phyloP scores from a whole-genome alignment of 2,797 vertebrate genomes.

The Hypotaenidia okinawae region DNA sequence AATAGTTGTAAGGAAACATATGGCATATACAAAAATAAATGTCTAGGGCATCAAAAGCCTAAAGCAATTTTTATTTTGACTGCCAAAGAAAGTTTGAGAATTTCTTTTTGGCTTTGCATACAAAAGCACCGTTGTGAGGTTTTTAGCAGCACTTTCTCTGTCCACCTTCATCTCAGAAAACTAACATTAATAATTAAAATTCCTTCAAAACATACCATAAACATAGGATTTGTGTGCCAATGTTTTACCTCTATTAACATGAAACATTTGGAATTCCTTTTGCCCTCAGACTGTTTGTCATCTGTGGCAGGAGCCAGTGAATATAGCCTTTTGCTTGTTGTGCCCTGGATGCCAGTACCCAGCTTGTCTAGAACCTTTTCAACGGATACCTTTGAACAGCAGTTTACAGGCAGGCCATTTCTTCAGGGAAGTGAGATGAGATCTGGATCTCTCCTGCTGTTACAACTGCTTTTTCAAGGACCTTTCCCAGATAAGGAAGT shows the following conservation, averaged over 20 bases:
- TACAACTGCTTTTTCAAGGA: background rate
- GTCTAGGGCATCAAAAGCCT: conserved; percentile 3
- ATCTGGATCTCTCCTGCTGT: background rate
- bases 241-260: background rate
- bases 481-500: background rate
- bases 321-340: background rate
- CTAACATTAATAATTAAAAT: conserved; percentile 22
- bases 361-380: background rate
- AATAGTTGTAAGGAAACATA: conserved; percentile 16
- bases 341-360: background rate
- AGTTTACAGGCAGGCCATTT: background rate
- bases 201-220: background rate
- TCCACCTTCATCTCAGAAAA: conserved; percentile 18
- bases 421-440: background rate
- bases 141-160: background rate
- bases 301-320: background rate
- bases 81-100: conserved; percentile 9
- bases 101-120: background rate
- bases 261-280: conserved; percentile 17
- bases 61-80: conserved; percentile 26
- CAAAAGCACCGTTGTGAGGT: conserved; percentile 2
- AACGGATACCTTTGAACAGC: background rate
- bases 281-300: background rate
- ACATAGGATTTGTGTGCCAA: background rate
- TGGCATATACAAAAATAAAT: background rate